These are phyloP conservation scores for Peromyscus californicus DNA, from an alignment of 2,113 vertebrate genomes.

Conservation along the genomic window DNA sequence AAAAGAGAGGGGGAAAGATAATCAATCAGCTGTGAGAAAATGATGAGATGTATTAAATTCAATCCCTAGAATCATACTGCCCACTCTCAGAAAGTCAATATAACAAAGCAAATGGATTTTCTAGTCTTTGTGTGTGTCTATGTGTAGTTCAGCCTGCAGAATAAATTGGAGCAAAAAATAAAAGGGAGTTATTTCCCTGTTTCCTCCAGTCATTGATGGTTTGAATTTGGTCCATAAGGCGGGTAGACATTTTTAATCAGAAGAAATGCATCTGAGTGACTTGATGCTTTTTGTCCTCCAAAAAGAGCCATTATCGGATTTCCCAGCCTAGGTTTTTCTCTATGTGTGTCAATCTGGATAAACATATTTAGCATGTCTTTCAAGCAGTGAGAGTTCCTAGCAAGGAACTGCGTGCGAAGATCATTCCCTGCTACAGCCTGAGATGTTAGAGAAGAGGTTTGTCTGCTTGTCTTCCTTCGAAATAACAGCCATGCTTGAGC, in stretches of 20 bases:
- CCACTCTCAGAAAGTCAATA: slow-evolving; percentile 35
- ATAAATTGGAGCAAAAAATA: slow-evolving; percentile 53
- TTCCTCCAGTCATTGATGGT: background rate
- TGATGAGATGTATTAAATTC: slow-evolving; percentile 59
- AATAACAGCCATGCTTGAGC: background rate
- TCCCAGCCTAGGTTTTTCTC: background rate
- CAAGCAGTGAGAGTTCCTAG: background rate
- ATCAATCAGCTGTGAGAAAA: slow-evolving; percentile 62
- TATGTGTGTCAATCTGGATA: background rate
- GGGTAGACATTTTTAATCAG: background rate
- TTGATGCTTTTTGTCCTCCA: background rate
- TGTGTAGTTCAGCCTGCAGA: background rate
- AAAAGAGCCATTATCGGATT: background rate
- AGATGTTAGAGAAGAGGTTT: background rate
- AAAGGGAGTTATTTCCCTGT: background rate
- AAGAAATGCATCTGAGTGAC: background rate
- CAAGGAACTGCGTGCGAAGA: background rate
- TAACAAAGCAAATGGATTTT: slow-evolving; percentile 55
- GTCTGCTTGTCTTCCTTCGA: background rate
- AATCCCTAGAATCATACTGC: slow-evolving; percentile 15
- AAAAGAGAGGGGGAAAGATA: background rate
- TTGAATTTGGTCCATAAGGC: background rate
- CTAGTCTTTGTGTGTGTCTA: background rate
- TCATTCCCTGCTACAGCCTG: background rate
- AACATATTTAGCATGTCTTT: background rate